These are phyloP conservation scores for Oncopeltus fasciatus DNA, from an alignment of 1,140 invertebrate genomes.

Conservation along the genomic window DNA sequence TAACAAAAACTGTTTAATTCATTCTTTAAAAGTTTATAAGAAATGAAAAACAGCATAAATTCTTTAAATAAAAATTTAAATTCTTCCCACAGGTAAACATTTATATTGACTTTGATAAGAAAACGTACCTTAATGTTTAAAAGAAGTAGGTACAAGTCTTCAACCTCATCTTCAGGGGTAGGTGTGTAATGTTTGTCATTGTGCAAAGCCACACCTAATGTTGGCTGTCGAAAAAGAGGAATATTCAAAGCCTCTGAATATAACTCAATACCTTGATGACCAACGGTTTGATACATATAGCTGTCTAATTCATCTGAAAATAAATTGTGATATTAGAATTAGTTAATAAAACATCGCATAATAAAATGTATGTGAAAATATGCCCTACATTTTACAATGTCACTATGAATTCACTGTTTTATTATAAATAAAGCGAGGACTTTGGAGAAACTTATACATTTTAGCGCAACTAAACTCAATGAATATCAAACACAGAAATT, in stretches of 20 bases:
- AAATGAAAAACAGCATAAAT: too few species aligned
- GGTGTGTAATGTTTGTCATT: constrained; percentile 70
- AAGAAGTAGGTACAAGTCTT: constrained; percentile 84
- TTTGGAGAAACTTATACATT: too few species aligned
- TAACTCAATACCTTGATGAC: constrained; percentile 80
- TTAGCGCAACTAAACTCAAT: too few species aligned
- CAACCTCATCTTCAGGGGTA: constrained; percentile 91
- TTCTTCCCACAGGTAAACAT: background rate
- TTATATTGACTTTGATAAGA: background rate
- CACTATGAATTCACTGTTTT: too few species aligned
- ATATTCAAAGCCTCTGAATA: constrained; percentile 88
- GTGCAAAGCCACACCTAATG: constrained; percentile 63
- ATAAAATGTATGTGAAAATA: too few species aligned
- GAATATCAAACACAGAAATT: too few species aligned
- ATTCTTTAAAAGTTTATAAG: too few species aligned
- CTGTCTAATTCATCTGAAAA: constrained; percentile 85
- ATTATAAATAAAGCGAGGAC: too few species aligned
- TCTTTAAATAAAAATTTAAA: background rate
- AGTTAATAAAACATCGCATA: too few species aligned
- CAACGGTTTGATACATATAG: constrained; percentile 99
- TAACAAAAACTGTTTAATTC: too few species aligned
- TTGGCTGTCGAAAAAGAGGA: constrained; percentile 72
- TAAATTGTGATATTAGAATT: constrained; percentile 6
- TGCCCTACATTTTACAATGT: too few species aligned
- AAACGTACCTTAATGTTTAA: constrained; percentile 60